Evolutionary conservation across 2,113 vertebrate genomes (phyloP).

Genomic region (Holacanthus passer): DNA sequence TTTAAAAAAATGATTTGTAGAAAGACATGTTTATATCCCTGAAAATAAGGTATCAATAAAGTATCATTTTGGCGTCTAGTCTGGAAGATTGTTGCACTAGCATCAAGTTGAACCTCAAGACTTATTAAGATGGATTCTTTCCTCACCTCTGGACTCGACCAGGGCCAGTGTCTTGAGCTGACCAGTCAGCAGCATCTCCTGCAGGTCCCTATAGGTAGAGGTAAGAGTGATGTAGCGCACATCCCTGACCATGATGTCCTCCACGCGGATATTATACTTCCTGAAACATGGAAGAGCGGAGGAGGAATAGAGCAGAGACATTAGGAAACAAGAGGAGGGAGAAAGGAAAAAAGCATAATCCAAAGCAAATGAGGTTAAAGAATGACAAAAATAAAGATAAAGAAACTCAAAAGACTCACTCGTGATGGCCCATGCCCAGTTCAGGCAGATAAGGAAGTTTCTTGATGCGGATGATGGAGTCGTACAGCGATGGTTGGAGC

Average conservation of each 20-base stretch:
- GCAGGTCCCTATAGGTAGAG: constrained; percentile 93
- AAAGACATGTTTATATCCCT: neutral
- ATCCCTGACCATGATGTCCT: constrained; percentile 98
- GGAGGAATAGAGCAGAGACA: neutral
- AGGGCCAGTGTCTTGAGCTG: constrained; percentile 93
- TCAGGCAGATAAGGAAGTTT: constrained; percentile 98
- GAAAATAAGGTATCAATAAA: too few species aligned
- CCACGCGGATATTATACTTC: constrained; percentile 96
- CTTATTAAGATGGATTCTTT: neutral
- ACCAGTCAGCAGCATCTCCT: constrained; percentile 89
- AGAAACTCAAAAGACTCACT: constrained; percentile 86
- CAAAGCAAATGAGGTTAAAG: neutral
- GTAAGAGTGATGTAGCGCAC: constrained; percentile 92
- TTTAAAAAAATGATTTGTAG: neutral
- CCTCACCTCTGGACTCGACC: constrained; percentile 81
- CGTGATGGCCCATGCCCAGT: constrained; percentile 96
- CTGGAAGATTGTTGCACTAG: neutral
- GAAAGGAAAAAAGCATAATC: neutral
- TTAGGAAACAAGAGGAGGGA: neutral
- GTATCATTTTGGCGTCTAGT: neutral
- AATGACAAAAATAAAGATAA: neutral
- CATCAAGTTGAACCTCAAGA: neutral
- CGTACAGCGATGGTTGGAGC: constrained; percentile 96
- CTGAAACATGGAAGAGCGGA: constrained; percentile 74
- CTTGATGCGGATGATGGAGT: constrained; percentile 99